Evolutionary conservation across 2,113 vertebrate species (phyloP).

Genomic region (Callionymus lyra): DNA sequence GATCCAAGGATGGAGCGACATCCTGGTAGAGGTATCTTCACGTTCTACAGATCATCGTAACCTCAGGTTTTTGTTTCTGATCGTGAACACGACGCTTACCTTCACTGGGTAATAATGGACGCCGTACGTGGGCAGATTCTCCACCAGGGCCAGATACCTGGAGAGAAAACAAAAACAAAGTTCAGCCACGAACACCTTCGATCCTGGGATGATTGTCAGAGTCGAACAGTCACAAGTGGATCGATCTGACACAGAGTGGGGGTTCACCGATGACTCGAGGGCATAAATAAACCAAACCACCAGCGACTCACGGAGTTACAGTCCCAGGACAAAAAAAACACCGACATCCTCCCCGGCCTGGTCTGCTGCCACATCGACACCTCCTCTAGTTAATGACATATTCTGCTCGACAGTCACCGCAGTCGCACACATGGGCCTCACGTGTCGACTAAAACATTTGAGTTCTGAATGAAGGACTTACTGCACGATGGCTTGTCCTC

Average conservation of each 20-base stretch:
- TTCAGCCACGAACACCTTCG: slow-evolving; percentile 29
- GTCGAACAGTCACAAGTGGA: slow-evolving; percentile 34
- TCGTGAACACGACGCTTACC: too few species aligned
- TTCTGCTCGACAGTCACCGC: slow-evolving; percentile 31
- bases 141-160: slow-evolving; percentile 92
- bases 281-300: slow-evolving; percentile 44
- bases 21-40: too few species aligned
- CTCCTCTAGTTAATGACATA: slow-evolving; percentile 45
- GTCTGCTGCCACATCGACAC: slow-evolving; percentile 19
- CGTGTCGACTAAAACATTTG: not conserved
- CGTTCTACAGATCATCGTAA: too few species aligned
- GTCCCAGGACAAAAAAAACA: slow-evolving; percentile 22
- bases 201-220: slow-evolving; percentile 12
- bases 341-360: slow-evolving; percentile 15
- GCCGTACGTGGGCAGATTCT: slow-evolving; percentile 91
- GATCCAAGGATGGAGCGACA: too few species aligned
- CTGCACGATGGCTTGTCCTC: slow-evolving; percentile 93
- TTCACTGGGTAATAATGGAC: slow-evolving; percentile 98
- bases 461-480: slow-evolving; percentile 66
- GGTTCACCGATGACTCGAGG: slow-evolving; percentile 54
- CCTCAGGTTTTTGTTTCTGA: too few species aligned
- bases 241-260: slow-evolving; percentile 41
- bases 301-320: slow-evolving; percentile 20
- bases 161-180: slow-evolving; percentile 30
- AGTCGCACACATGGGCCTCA: slow-evolving; percentile 5